Evolutionary conservation across 2,797 vertebrate species (phyloP), one percentile per base, ranked within the genome.

Genomic region (Darevskia mixta): DNA sequence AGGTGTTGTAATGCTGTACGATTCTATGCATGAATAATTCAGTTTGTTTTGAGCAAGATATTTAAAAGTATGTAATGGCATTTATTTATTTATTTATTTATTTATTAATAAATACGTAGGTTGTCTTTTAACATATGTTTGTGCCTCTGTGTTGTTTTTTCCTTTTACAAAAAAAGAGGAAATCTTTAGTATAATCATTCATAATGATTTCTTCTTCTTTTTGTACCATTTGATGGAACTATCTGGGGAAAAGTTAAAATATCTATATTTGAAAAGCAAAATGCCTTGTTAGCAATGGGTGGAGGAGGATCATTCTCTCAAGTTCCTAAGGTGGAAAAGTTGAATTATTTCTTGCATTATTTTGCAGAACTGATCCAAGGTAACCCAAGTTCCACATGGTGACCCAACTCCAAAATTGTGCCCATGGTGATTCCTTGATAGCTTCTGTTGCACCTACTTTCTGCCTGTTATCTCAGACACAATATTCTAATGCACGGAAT

Each of bases 1-100:
- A 99, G 99, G 98, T 99, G 98, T 98, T 98, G 98, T 96, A 98
- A 98, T 98, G 98, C 98, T 97, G 97, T 96, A 98, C 97, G 97
- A 98, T 95, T 97, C 97, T 97, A 97, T 97, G 98, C 98, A 98
- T 98, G 98, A 98, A 97, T 98, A 98, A 98, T 97, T 98, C 98
- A 97, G 98, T 98, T 98, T 99, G 98, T 97, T 97, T 97, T 96
- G 97, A 97, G 96, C 95, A 97, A 97, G 97, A 97, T 96, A 95
- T 97, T 97, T 97, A 96, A 96, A 96, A 97, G 95, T 97, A 95
- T 94, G 93, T 75, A 72, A 69, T 11, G 32, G 93, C 93, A 92
- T 96, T 93, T 86, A 64, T 64, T 8, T 95, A 94, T 94, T 88
- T 71, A 92, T 96, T 93, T 85, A 55, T 61, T 7, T 95, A 94